phyloP scores from a whole-genome alignment of 2,113 vertebrate species.

The Paramisgurnus dabryanus region DNA sequence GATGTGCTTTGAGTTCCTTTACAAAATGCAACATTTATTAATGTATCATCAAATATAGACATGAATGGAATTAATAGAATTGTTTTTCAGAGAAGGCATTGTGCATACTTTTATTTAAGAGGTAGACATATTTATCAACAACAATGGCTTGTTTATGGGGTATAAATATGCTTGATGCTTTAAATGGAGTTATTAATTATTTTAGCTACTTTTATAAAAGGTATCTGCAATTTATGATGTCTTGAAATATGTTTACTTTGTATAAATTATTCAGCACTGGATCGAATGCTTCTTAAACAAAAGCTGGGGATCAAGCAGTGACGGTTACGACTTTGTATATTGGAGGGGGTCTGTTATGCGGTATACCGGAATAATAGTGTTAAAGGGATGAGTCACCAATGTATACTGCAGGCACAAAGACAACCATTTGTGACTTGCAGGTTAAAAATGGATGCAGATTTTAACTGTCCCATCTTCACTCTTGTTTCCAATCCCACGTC shows the following conservation, averaged over 20 bases:
- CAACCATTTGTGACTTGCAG: not conserved
- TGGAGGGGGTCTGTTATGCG: not conserved
- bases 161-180: not conserved
- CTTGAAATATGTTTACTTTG: not conserved
- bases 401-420: not conserved
- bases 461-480: slow-evolving; percentile 35
- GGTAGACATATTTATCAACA: not conserved
- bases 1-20: no score
- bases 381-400: slow-evolving; percentile 22
- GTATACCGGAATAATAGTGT: not conserved
- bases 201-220: not conserved
- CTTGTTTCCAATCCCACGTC: slow-evolving; percentile 17
- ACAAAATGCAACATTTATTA: no score
- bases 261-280: not conserved
- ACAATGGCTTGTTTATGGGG: not conserved
- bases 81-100: no score
- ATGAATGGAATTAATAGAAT: no score
- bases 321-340: not conserved
- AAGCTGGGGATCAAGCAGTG: no score
- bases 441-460: slow-evolving; percentile 36
- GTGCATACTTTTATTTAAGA: not conserved
- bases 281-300: no score
- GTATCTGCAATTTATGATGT: not conserved
- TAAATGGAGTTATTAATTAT: not conserved
- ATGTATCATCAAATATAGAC: no score